These are phyloP conservation scores for Hipposideros armiger DNA, from an alignment of 2,113 vertebrate species.

Conservation along the genomic window DNA sequence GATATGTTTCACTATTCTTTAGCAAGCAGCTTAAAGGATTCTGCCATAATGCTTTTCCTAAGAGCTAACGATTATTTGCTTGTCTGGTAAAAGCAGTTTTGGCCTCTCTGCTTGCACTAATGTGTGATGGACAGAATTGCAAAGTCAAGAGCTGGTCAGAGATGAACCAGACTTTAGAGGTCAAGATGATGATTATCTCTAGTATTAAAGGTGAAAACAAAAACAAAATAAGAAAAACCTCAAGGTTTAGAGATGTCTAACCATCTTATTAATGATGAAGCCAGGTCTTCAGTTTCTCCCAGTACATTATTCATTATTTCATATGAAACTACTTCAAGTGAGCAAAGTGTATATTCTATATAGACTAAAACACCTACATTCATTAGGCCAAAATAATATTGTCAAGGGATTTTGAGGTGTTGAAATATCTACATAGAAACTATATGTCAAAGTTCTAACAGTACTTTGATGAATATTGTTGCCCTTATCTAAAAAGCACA, in stretches of 20 bases:
- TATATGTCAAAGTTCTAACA: not conserved
- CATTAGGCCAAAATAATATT: not conserved
- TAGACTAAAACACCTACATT: not conserved
- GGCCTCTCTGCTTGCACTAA: not conserved
- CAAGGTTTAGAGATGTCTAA: not conserved
- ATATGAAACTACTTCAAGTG: not conserved
- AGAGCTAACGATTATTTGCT: conserved; percentile 25
- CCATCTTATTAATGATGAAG: not conserved
- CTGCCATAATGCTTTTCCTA: not conserved
- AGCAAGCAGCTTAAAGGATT: not conserved
- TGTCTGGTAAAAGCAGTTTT: conserved; percentile 29
- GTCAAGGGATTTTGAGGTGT: conserved; percentile 1
- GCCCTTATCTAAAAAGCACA: conserved; percentile 2
- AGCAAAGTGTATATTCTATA: not conserved
- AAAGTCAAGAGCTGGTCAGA: not conserved
- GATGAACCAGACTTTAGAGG: not conserved
- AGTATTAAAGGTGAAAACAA: conserved; percentile 21
- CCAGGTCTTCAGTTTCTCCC: not conserved
- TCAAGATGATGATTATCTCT: conserved; percentile 16
- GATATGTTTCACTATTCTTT: not conserved
- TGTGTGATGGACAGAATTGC: conserved; percentile 14
- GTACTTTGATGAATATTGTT: not conserved
- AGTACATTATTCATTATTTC: conserved; percentile 6
- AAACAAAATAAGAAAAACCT: not conserved
- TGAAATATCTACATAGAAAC: not conserved